Evolutionary conservation across 2,888 invertebrate species (phyloP).

Genomic region (Cantharis lateralis): DNA sequence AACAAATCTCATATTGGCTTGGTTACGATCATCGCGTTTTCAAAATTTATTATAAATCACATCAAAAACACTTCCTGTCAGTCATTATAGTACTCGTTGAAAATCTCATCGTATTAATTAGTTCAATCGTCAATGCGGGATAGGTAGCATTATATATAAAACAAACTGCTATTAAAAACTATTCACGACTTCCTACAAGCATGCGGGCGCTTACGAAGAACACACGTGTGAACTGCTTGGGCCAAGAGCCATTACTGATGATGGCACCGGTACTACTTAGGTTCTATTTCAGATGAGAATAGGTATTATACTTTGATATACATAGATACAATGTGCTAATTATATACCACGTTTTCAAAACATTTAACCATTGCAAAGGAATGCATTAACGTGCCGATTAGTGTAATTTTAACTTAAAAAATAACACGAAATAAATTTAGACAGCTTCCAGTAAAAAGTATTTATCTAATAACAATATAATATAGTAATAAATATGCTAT

Average conservation of each 20-base stretch:
- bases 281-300: slow-evolving; percentile 22
- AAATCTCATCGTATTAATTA: slow-evolving; percentile 19
- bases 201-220: slow-evolving; percentile 12
- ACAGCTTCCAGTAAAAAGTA: not conserved
- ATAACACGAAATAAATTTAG: not conserved
- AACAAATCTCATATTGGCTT: slow-evolving; percentile 19
- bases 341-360: not conserved
- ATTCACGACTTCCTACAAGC: slow-evolving; percentile 7
- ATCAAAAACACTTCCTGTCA: slow-evolving; percentile 19
- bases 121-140: slow-evolving; percentile 14
- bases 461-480: not conserved
- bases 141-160: not conserved
- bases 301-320: slow-evolving; percentile 10
- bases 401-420: not conserved
- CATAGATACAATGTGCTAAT: not conserved
- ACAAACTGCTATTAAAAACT: slow-evolving; percentile 1
- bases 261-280: slow-evolving; percentile 9
- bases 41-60: slow-evolving; percentile 11
- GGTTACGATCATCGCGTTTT: slow-evolving; percentile 11
- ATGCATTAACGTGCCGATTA: not conserved
- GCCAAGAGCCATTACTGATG: slow-evolving; percentile 20
- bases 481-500: not conserved
- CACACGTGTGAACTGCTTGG: slow-evolving; percentile 23
- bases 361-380: not conserved
- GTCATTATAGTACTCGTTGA: slow-evolving; percentile 13